Conservation (phyloP, 2,113 vertebrate species). For the Tetrax tetrax region DNA sequence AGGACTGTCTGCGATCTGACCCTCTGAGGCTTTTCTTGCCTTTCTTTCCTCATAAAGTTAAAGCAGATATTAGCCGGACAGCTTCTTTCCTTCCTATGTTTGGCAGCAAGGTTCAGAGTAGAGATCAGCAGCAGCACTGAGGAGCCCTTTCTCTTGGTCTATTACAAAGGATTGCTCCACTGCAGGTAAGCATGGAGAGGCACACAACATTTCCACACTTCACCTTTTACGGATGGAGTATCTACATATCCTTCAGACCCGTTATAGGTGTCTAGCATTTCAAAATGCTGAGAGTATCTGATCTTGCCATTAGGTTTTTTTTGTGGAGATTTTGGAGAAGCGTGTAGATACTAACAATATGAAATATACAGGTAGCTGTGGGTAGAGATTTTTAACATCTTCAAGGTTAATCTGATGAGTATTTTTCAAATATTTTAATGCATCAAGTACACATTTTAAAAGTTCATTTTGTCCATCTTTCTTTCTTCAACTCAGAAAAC, state of each 20-base stretch:
- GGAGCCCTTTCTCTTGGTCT: neutral
- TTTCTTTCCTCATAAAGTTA: neutral
- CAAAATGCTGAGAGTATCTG: neutral
- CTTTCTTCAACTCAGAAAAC: neutral
- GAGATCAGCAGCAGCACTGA: rapidly evolving
- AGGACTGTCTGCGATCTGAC: neutral
- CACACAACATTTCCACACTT: neutral
- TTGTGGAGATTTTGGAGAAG: neutral
- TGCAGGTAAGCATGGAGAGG: neutral
- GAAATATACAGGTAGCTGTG: neutral
- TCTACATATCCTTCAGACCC: neutral
- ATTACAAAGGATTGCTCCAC: rapidly evolving
- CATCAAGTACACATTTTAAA: neutral
- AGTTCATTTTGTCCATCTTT: neutral
- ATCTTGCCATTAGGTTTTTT: neutral
- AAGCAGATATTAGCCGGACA: neutral
- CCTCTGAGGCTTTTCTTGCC: neutral
- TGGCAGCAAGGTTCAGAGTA: neutral
- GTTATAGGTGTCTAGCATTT: neutral
- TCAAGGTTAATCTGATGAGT: neutral
- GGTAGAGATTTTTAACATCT: neutral
- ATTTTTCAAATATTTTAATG: neutral
- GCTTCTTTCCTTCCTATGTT: neutral
- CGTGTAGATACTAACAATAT: neutral
- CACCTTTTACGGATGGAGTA: neutral